Base-by-base conservation (phyloP, 2,888 invertebrate genomes). In the Myopa tessellatipennis region DNA sequence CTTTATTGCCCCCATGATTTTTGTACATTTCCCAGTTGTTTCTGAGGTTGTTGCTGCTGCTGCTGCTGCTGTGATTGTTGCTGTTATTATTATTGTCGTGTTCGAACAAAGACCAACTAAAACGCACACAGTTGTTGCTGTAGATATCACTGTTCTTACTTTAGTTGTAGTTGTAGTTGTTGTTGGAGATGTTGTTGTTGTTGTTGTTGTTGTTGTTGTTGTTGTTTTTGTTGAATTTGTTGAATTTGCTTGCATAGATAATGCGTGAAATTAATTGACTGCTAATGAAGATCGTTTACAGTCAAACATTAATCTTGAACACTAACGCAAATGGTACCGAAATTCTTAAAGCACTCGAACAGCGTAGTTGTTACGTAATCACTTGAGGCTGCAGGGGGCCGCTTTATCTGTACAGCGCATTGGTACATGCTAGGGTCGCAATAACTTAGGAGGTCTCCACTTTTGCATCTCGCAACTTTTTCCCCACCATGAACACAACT, bases 151-250 rank as follows among this genome's bases (percentile, higher is more conserved):
- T 50, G 50, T 14, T 10, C 50, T 50, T 14, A 14, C 8, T 50
- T 14, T 16, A 67, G 36, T 67, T 36, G 14, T 12, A 40, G 67
- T 36, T n/a, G 16, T 36, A 78, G 73, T 73, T 77, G 63, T 55
- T 50, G 74, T 34, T 77, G 78, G 12, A 8, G 50, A 50, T 79
- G 73, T 73, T 77, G 63, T 55, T 50, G 74, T 34, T 77, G 78
- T 60, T 73, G 70, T 52, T 77, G 72, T 55, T 36, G 68, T 18
- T 68, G 76, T 16, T 63, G 12, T 16, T 76, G 73, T 34, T 70
- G 77, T 74, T 77, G 79, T 71, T 75, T 78, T 80, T 76, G 14
- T 34, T 36, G 77, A 1, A 16, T 78, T 80, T 76, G 14, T 34
- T 36, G 77, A 1, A 16, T n/a, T 1, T 55, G 12, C 36, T 58